Evolutionary conservation across 2,113 vertebrate species (phyloP).

Genomic region (Tamias sibiricus): DNA sequence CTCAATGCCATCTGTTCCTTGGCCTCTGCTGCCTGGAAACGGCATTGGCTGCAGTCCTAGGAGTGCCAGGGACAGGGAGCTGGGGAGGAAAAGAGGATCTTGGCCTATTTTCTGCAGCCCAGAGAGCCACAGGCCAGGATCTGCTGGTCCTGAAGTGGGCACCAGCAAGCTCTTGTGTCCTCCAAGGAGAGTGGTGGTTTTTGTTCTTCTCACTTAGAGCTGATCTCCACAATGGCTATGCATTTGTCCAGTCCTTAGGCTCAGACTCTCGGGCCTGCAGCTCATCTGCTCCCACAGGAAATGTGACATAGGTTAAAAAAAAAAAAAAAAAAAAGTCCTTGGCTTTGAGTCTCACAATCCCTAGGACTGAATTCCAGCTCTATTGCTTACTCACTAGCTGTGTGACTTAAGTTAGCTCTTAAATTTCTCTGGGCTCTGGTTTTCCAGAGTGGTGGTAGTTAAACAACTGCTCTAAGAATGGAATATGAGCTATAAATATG

Average conservation of each 20-base stretch:
- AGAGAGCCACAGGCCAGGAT: neutral
- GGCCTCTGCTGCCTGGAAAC: neutral
- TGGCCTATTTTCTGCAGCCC: neutral
- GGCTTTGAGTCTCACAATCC: neutral
- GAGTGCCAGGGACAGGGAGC: neutral
- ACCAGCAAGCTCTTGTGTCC: neutral
- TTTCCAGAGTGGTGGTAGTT: neutral
- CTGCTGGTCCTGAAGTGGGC: neutral
- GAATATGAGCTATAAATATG: neutral
- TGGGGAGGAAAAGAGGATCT: neutral
- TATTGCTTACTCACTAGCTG: neutral
- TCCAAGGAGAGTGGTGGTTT: neutral
- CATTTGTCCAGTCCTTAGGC: neutral
- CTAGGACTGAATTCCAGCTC: neutral
- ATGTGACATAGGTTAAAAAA: neutral
- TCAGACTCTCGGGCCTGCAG: neutral
- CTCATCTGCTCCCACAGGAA: neutral
- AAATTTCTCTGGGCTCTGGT: slow-evolving; percentile 10
- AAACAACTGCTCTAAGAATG: neutral
- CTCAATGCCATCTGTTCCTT: slow-evolving; percentile 18
- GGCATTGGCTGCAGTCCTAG: neutral
- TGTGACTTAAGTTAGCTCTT: neutral
- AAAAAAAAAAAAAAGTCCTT: neutral
- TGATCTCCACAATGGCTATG: neutral
- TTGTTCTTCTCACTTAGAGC: neutral